phyloP scores from a whole-genome alignment of 2,888 invertebrate genomes.

The Cosmorhoe ocellata region DNA sequence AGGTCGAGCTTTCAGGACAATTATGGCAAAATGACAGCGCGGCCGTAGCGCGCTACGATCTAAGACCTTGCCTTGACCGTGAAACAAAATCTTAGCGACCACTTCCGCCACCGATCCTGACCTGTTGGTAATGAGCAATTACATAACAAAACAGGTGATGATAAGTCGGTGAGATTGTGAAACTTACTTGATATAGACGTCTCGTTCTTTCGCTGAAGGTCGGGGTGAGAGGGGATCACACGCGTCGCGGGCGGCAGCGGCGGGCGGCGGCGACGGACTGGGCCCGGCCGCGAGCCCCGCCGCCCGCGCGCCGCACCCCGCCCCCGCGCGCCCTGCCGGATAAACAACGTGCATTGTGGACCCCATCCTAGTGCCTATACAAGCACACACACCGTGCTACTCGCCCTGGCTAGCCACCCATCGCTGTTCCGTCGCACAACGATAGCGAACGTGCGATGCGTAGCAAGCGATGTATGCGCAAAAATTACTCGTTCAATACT shows the following conservation, averaged over 20 bases:
- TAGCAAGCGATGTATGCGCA: slow-evolving; percentile 38
- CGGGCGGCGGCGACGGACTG: slow-evolving; percentile 69
- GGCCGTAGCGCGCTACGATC: slow-evolving; percentile 24
- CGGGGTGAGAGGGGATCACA: slow-evolving; percentile 66
- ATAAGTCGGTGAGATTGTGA: slow-evolving; percentile 23
- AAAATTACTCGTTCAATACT: slow-evolving; percentile 31
- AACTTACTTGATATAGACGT: slow-evolving; percentile 75
- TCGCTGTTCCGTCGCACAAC: slow-evolving; percentile 27
- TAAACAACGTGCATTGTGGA: slow-evolving; percentile 82
- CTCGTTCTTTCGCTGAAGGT: slow-evolving; percentile 79
- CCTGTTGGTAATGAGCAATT: slow-evolving; percentile 31
- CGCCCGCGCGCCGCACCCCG: slow-evolving; percentile 46
- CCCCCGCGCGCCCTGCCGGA: slow-evolving; percentile 69
- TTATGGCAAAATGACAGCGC: slow-evolving; percentile 58
- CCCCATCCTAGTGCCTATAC: slow-evolving; percentile 71
- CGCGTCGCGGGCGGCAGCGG: slow-evolving; percentile 62
- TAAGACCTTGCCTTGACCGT: slow-evolving; percentile 73
- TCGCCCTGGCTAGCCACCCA: slow-evolving; percentile 33
- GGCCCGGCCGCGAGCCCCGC: slow-evolving; percentile 74
- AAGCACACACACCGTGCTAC: slow-evolving; percentile 48
- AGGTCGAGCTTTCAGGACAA: slow-evolving; percentile 62
- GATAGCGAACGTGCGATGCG: neutral
- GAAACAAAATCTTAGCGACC: slow-evolving; percentile 48
- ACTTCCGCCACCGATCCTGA: slow-evolving; percentile 32
- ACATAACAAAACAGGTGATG: slow-evolving; percentile 31